Conservation (phyloP, 2,113 vertebrate species). For the Phycodurus eques region DNA sequence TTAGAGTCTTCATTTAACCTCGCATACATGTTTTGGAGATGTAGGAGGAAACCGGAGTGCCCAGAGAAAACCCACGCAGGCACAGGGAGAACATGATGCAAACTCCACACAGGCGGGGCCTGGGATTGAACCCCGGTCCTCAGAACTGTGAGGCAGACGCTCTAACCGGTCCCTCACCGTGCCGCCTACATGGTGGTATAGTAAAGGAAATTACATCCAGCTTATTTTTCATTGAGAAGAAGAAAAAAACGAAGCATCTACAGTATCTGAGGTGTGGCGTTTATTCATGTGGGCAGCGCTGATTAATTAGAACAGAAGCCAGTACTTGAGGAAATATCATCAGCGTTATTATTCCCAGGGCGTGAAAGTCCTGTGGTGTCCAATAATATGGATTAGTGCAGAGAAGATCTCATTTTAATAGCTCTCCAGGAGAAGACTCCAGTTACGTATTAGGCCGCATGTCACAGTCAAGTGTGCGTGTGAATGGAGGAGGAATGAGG, state of each 20-base stretch:
- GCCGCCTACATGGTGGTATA: too few relatives aligned
- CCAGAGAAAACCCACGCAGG: too few relatives aligned
- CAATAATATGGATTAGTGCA: slow-evolving; percentile 61
- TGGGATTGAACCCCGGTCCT: too few relatives aligned
- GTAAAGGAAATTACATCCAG: too few relatives aligned
- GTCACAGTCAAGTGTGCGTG: slow-evolving; percentile 37
- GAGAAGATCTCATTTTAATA: slow-evolving; percentile 61
- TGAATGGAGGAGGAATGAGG: slow-evolving; percentile 22
- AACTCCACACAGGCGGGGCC: too few relatives aligned
- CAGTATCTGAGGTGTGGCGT: neutral
- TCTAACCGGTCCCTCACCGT: too few relatives aligned
- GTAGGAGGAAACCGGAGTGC: too few relatives aligned
- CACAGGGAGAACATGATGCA: too few relatives aligned
- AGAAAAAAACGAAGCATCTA: neutral
- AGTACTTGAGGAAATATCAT: slow-evolving; percentile 22
- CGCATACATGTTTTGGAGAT: too few relatives aligned
- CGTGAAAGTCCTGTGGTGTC: slow-evolving; percentile 35
- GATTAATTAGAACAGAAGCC: slow-evolving; percentile 2
- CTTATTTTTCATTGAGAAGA: neutral
- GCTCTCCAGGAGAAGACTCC: slow-evolving; percentile 60
- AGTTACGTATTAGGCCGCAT: slow-evolving; percentile 51
- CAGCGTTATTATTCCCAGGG: slow-evolving; percentile 43
- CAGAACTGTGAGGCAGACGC: too few relatives aligned
- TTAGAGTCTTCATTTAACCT: too few relatives aligned
- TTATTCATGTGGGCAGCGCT: neutral